Conservation (phyloP, 1,140 invertebrate species). For the Lucilia sericata region DNA sequence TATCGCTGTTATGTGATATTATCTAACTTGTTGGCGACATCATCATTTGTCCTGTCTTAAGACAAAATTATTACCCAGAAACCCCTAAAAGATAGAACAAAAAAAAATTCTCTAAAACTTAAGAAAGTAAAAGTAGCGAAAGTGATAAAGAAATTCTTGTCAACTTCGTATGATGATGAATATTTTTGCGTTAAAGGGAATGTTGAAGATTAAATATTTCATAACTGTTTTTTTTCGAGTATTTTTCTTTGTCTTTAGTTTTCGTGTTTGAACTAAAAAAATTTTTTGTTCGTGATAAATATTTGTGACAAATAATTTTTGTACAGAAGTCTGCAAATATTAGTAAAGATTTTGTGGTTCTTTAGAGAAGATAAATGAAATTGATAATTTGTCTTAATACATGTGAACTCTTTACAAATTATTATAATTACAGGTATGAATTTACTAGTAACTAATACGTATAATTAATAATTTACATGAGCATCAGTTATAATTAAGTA, state of each 20-base stretch:
- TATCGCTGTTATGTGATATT: neutral
- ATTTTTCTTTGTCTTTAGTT: neutral
- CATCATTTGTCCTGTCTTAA: neutral
- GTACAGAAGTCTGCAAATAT: too few species aligned
- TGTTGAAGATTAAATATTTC: slow-evolving; percentile 18
- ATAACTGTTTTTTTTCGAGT: neutral
- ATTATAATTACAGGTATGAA: too few species aligned
- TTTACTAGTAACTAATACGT: too few species aligned
- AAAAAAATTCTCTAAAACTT: neutral
- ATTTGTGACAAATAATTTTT: too few species aligned
- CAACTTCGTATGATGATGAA: neutral
- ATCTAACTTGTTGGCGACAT: slow-evolving; percentile 15
- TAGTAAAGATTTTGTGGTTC: too few species aligned
- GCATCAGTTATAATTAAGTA: too few species aligned
- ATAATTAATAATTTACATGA: too few species aligned
- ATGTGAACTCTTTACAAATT: too few species aligned
- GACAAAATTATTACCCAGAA: neutral
- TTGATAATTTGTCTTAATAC: too few species aligned
- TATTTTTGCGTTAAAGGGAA: neutral
- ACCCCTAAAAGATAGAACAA: neutral
- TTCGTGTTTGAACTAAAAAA: neutral
- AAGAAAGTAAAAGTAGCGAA: neutral
- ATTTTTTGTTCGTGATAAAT: neutral
- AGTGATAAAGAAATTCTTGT: neutral
- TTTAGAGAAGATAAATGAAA: too few species aligned